A percentile compares a stretch with the other conserved stretches of the same genome.
Conservation (phyloP, 1,140 invertebrate genomes). For the Drosophila lacteicornis region DNA sequence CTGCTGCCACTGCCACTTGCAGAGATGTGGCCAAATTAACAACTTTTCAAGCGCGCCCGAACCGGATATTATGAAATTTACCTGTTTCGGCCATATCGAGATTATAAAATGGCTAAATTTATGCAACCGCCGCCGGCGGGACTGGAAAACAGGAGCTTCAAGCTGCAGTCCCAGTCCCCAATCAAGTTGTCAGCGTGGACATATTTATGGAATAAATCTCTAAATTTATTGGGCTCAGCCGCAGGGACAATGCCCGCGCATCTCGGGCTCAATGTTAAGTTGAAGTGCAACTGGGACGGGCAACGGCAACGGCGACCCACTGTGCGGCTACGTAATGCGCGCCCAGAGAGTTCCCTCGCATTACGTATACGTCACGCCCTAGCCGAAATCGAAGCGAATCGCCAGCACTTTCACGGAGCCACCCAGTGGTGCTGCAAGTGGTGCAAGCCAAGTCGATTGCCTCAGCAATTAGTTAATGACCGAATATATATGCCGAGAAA, state of each 20-base stretch:
- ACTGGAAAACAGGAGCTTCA: constrained; percentile 32
- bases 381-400: constrained; percentile 23
- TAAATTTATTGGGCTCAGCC: constrained; percentile 34
- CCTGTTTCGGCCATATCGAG: constrained; percentile 77
- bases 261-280: constrained; percentile 69
- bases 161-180: constrained; percentile 43
- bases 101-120: constrained; percentile 80
- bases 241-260: constrained; percentile 66
- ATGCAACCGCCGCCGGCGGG: constrained; percentile 60
- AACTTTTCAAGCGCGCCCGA: constrained; percentile 80
- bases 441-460: constrained; percentile 61
- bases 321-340: constrained; percentile 73
- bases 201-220: constrained; percentile 51
- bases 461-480: constrained; percentile 82
- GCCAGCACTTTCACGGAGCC: constrained; percentile 60
- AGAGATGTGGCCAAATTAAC: constrained; percentile 70
- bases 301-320: constrained; percentile 31
- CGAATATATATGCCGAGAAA: constrained; percentile 79
- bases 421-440: constrained; percentile 19
- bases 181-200: constrained; percentile 74
- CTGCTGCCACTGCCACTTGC: constrained; percentile 8
- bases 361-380: constrained; percentile 48
- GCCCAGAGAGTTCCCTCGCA: constrained; percentile 8
- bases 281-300: constrained; percentile 61
- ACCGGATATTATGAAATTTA: constrained; percentile 81